phyloP scores from a whole-genome alignment of 2,113 vertebrate species.

The Psittacula cyanocephala region DNA sequence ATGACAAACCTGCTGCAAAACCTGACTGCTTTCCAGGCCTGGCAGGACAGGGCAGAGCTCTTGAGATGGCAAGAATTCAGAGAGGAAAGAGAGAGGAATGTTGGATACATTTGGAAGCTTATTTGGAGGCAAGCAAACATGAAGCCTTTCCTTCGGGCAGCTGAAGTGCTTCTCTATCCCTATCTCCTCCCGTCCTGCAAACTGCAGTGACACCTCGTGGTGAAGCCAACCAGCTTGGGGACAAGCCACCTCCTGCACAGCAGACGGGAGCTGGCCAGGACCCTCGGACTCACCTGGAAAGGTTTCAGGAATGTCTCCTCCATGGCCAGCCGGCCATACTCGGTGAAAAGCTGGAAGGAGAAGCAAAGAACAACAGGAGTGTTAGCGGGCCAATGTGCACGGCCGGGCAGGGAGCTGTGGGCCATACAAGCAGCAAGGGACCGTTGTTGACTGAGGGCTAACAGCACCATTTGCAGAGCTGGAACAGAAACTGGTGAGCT shows the following conservation, averaged over 20 bases:
- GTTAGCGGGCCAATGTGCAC: background rate
- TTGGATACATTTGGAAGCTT: background rate
- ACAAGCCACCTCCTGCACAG: background rate
- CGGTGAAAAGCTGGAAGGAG: conserved; percentile 89
- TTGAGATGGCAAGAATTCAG: background rate
- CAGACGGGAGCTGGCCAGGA: background rate
- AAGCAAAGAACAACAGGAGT: background rate
- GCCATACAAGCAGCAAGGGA: background rate
- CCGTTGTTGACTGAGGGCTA: accelerated
- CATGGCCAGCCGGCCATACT: conserved; percentile 96
- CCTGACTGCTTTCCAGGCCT: background rate
- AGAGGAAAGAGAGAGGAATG: background rate
- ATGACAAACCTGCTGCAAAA: background rate
- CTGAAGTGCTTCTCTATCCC: background rate
- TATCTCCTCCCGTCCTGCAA: background rate
- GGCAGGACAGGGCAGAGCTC: background rate
- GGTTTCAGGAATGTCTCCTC: conserved; percentile 97
- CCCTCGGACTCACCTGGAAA: conserved; percentile 84
- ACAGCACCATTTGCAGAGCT: background rate
- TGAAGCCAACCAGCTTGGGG: background rate
- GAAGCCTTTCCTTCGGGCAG: background rate
- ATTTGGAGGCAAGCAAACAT: background rate
- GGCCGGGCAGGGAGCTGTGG: accelerated
- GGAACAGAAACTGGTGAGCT: background rate
- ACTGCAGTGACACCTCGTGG: conserved; percentile 71